These are phyloP conservation scores for Polymixis flavicincta DNA, from an alignment of 2,888 invertebrate species.

Conservation along the genomic window DNA sequence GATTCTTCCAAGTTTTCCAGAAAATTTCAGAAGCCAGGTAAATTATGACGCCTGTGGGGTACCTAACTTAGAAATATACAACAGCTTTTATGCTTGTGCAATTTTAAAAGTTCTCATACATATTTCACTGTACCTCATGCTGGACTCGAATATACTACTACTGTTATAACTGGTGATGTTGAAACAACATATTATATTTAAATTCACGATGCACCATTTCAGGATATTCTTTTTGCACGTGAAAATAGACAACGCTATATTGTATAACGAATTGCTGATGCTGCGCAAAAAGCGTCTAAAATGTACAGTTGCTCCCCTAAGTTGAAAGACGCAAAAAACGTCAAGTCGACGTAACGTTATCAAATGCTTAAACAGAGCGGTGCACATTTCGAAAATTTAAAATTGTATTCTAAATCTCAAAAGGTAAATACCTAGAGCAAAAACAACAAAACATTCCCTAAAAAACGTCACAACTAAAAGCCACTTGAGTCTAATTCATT, in stretches of 20 bases:
- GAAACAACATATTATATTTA: conserved; percentile 15
- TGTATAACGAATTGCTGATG: background rate
- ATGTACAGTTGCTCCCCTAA: background rate
- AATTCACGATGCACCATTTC: background rate
- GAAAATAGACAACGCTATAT: background rate
- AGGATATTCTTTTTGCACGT: background rate
- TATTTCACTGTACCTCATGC: conserved; percentile 24
- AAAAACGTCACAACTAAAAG: conserved; percentile 2
- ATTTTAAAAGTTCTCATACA: conserved; percentile 39
- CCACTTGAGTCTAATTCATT: conserved; percentile 42
- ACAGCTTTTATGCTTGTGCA: conserved; percentile 44
- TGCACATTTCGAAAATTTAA: background rate
- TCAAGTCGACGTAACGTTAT: background rate
- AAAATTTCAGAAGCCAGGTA: conserved; percentile 30
- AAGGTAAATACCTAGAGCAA: background rate
- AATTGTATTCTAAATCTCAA: background rate
- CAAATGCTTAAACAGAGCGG: background rate
- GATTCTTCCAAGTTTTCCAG: conserved; percentile 21
- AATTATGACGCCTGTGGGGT: conserved; percentile 34
- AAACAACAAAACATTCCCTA: background rate
- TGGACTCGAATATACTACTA: conserved; percentile 10
- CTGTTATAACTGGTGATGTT: conserved; percentile 1
- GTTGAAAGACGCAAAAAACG: background rate
- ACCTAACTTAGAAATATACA: conserved; percentile 43
- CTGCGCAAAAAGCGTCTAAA: background rate